Evolutionary conservation across 2,113 vertebrate species (phyloP).

Genomic region (Pomatostomus ruficeps): DNA sequence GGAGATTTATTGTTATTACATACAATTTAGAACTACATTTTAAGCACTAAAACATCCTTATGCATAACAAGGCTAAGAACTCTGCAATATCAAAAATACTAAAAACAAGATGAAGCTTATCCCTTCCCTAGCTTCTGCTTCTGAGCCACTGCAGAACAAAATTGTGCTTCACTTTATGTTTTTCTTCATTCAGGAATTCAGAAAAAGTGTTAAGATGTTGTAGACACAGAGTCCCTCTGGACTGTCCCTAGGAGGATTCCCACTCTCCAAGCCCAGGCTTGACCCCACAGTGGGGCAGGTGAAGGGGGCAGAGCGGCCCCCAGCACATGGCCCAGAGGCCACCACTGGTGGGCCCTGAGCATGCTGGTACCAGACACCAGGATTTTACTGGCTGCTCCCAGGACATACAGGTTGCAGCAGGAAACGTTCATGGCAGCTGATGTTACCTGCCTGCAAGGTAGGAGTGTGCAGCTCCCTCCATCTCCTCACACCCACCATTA

Average conservation of each 20-base stretch:
- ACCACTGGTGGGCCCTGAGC: not conserved
- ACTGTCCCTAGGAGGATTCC: not conserved
- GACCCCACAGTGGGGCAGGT: fast-evolving
- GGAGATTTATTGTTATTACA: not conserved
- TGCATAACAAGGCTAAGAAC: not conserved
- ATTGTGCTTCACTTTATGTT: not conserved
- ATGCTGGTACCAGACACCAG: not conserved
- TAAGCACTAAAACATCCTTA: not conserved
- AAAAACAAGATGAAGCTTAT: not conserved
- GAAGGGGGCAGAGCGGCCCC: not conserved
- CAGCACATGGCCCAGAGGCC: not conserved
- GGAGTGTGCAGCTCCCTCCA: not conserved
- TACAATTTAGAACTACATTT: not conserved
- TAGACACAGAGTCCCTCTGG: fast-evolving
- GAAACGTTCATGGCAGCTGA: not conserved
- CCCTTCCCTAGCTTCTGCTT: not conserved
- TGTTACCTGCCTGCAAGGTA: not conserved
- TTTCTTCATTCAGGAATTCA: not conserved
- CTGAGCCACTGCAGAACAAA: not conserved
- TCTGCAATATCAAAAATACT: not conserved
- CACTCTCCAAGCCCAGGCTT: fast-evolving
- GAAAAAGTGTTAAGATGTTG: not conserved
- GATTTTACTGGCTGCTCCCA: not conserved
- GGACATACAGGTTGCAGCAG: not conserved
- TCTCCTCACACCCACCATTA: not conserved